phyloP scores from a whole-genome alignment of 2,797 vertebrate species.

The Caiman crocodilus region DNA sequence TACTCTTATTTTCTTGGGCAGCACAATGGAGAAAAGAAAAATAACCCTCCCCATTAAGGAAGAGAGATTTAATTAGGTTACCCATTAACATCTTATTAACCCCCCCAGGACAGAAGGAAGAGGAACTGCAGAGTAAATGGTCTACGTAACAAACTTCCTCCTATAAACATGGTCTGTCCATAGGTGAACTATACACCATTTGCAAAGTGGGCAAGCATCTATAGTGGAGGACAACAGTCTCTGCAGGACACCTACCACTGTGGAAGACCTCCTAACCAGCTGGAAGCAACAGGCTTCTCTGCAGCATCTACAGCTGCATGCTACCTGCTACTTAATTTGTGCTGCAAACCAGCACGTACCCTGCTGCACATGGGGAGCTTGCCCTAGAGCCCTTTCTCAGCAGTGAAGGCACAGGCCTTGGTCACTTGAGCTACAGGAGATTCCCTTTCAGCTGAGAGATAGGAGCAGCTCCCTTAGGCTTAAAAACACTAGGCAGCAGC shows the following conservation, averaged over 20 bases:
- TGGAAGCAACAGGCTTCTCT: background rate
- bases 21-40: background rate
- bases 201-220: rapidly evolving
- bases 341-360: background rate
- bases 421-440: rapidly evolving
- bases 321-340: background rate
- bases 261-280: background rate
- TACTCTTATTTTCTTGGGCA: background rate
- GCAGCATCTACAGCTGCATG: background rate
- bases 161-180: background rate
- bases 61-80: background rate
- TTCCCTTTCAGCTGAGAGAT: background rate
- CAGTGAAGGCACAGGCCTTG: background rate
- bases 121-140: background rate
- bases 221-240: rapidly evolving
- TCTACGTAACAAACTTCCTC: rapidly evolving
- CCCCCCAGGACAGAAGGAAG: background rate
- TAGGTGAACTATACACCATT: background rate
- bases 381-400: background rate
- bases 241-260: background rate
- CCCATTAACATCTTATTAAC: slow-evolving; percentile 27
- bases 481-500: background rate
- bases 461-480: background rate
- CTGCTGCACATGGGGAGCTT: background rate
- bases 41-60: background rate